These are phyloP conservation scores for Catharus fuscescens DNA, from an alignment of 2,113 vertebrate genomes.

Conservation along the genomic window DNA sequence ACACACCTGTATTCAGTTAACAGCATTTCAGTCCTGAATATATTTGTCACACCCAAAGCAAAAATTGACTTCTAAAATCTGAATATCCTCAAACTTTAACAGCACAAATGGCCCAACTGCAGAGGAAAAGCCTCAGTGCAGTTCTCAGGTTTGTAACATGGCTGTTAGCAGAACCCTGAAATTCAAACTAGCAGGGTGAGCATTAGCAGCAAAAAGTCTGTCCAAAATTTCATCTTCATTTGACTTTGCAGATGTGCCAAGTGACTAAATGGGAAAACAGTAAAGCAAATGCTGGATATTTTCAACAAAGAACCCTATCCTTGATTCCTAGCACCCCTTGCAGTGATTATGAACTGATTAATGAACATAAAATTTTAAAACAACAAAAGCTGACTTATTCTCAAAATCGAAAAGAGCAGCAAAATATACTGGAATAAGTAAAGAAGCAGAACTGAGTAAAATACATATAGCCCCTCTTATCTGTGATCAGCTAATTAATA, in stretches of 20 bases:
- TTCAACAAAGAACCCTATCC: background rate
- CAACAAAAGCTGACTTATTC: background rate
- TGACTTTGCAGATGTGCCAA: background rate
- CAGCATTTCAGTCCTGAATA: background rate
- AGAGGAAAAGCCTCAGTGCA: background rate
- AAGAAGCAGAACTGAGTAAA: background rate
- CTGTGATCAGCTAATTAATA: background rate
- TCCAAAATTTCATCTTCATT: background rate
- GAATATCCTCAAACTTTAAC: background rate
- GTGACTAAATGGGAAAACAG: rapidly evolving
- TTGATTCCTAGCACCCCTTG: background rate
- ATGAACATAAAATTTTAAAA: background rate
- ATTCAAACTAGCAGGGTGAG: background rate
- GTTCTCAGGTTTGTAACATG: background rate
- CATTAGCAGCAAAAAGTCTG: background rate
- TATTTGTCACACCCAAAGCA: background rate
- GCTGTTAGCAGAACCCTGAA: background rate
- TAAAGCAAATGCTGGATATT: background rate
- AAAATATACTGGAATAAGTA: background rate
- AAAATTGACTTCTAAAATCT: background rate
- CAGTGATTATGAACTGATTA: background rate
- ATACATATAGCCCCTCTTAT: background rate
- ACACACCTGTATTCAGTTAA: background rate
- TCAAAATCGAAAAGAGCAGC: background rate
- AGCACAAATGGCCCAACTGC: background rate